A percentile compares a stretch with the other conserved stretches of the same genome.
Evolutionary conservation across 2,797 vertebrate species (phyloP).

Genomic region (Onychomys leucogaster): DNA sequence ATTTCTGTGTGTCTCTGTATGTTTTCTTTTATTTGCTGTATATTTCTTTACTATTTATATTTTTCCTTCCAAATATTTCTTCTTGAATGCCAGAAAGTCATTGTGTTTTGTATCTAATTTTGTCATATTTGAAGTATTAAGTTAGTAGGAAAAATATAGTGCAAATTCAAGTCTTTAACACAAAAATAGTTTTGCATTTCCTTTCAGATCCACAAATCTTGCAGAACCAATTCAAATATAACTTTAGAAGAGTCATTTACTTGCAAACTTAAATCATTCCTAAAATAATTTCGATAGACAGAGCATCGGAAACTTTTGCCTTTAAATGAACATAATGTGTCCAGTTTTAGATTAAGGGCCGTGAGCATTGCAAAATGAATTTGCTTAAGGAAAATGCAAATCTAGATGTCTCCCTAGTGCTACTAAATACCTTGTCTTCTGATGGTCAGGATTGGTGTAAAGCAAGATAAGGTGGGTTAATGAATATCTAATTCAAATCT

Average conservation of each 20-base stretch:
- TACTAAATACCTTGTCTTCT: constrained; percentile 37
- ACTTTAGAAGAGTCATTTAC: background rate
- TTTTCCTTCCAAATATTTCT: constrained; percentile 17
- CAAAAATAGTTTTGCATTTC: background rate
- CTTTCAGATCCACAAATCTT: constrained; percentile 44
- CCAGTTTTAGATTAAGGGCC: constrained; percentile 44
- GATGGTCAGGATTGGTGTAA: background rate
- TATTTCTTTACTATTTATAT: background rate
- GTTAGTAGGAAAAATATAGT: background rate
- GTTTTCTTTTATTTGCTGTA: background rate
- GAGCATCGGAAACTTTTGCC: background rate
- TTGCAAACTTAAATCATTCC: constrained; percentile 30
- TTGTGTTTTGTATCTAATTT: constrained; percentile 1
- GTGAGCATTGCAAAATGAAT: constrained; percentile 20
- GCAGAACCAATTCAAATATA: background rate
- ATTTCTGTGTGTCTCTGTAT: background rate
- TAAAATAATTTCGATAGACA: constrained; percentile 16
- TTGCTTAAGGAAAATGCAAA: constrained; percentile 43
- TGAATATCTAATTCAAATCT: background rate
- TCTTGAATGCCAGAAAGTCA: background rate
- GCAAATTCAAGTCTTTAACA: background rate
- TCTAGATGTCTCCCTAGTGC: background rate
- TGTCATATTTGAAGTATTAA: background rate
- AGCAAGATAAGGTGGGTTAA: background rate
- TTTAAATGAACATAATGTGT: constrained; percentile 21